These are phyloP conservation scores for Podocnemis expansa DNA, from an alignment of 2,113 vertebrate species.

Conservation along the genomic window DNA sequence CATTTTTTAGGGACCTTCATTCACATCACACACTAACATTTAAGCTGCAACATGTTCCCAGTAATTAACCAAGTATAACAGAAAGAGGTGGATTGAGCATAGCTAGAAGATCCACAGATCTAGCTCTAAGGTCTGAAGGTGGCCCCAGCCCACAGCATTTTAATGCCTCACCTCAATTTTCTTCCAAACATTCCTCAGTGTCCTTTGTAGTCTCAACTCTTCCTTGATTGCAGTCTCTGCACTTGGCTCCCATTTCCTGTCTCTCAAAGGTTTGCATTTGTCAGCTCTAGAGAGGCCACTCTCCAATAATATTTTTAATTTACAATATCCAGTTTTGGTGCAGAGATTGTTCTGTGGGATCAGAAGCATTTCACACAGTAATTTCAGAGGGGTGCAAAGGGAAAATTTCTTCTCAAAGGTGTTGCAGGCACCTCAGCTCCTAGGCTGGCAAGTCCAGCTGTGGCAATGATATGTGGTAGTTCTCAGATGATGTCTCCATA, in stretches of 20 bases:
- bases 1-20: not conserved
- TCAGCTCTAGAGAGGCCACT: not conserved
- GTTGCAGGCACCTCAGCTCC: not conserved
- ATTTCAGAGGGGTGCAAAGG: not conserved
- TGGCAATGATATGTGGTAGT: not conserved
- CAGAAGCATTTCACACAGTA: not conserved
- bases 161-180: not conserved
- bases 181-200: not conserved
- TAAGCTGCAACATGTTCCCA: not conserved
- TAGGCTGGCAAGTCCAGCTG: not conserved
- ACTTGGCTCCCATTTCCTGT: not conserved
- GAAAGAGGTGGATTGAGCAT: not conserved
- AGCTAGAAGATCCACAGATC: too few species aligned
- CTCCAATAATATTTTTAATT: not conserved
- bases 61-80: not conserved
- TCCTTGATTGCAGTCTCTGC: not conserved
- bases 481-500: not conserved
- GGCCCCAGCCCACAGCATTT: not conserved
- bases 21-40: not conserved
- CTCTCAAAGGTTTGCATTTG: not conserved
- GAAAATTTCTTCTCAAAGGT: not conserved
- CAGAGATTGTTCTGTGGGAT: not conserved
- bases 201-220: not conserved
- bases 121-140: not conserved
- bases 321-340: accelerated